phyloP scores from a whole-genome alignment of 2,797 vertebrate genomes.

The Hapalemur alaotrensis region DNA sequence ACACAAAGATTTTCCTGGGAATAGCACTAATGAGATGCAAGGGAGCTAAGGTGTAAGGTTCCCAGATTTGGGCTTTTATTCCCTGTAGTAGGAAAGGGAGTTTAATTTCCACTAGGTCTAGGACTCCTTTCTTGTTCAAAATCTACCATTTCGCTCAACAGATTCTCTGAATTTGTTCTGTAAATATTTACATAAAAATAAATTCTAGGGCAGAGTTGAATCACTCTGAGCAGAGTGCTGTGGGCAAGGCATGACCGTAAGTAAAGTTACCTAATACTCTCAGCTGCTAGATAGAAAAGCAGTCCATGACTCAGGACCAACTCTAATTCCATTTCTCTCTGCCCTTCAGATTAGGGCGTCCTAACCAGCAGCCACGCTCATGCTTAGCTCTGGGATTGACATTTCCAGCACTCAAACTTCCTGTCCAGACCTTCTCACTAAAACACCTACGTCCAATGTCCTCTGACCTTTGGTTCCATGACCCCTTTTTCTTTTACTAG shows the following conservation, averaged over 20 bases:
- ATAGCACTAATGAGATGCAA: neutral
- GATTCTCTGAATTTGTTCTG: slow-evolving; percentile 48
- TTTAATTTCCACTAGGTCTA: neutral
- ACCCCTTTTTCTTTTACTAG: neutral
- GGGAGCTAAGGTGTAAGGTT: neutral
- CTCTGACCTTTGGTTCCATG: neutral
- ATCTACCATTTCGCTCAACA: neutral
- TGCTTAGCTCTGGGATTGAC: neutral
- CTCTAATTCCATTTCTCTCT: neutral
- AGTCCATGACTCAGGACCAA: neutral
- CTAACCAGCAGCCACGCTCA: neutral
- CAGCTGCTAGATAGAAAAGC: neutral
- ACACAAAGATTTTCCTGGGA: neutral
- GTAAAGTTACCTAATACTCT: neutral
- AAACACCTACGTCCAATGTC: neutral
- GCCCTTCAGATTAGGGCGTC: neutral
- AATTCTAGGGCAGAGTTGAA: slow-evolving; percentile 63
- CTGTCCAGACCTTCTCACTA: neutral
- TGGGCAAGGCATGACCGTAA: slow-evolving; percentile 14
- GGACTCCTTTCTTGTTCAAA: neutral
- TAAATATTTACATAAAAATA: slow-evolving; percentile 76
- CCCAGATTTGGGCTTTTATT: neutral
- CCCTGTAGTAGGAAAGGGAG: neutral
- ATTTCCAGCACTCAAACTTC: neutral
- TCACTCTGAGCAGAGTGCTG: slow-evolving; percentile 26